These are phyloP conservation scores for Sebastes steindachneri DNA, from an alignment of 2,797 vertebrate species.

Conservation along the genomic window DNA sequence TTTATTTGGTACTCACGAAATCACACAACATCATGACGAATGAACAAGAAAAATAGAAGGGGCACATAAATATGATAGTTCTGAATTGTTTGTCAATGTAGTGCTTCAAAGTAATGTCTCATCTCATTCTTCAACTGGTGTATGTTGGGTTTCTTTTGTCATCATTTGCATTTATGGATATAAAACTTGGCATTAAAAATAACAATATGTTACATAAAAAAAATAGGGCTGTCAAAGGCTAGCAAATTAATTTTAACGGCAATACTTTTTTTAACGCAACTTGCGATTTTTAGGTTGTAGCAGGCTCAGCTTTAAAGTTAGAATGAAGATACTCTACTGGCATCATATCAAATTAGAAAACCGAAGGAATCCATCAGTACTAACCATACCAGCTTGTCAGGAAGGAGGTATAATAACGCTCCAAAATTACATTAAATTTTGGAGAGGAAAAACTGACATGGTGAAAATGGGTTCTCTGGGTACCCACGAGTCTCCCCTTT, in stretches of 20 bases:
- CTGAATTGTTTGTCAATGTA: not conserved
- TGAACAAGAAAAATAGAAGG: not conserved
- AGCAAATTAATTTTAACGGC: too few species aligned
- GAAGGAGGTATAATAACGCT: too few species aligned
- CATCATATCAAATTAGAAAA: too few species aligned
- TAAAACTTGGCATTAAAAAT: not conserved
- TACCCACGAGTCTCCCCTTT: too few species aligned
- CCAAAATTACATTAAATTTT: too few species aligned
- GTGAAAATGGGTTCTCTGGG: rapidly evolving
- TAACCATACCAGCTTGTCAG: too few species aligned
- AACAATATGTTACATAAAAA: not conserved
- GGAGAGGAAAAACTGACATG: too few species aligned
- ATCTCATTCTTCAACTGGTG: not conserved
- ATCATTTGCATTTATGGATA: not conserved
- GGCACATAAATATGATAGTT: not conserved
- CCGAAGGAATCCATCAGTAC: too few species aligned
- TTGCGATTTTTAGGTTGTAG: too few species aligned
- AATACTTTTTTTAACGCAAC: too few species aligned
- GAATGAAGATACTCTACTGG: too few species aligned
- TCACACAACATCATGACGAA: not conserved
- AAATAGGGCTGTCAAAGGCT: not conserved
- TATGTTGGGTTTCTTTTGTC: not conserved
- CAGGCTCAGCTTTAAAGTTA: too few species aligned
- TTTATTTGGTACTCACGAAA: not conserved
- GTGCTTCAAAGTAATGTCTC: not conserved